Evolutionary conservation across 2,113 vertebrate species (phyloP).

Genomic region (Dicentrarchus labrax): DNA sequence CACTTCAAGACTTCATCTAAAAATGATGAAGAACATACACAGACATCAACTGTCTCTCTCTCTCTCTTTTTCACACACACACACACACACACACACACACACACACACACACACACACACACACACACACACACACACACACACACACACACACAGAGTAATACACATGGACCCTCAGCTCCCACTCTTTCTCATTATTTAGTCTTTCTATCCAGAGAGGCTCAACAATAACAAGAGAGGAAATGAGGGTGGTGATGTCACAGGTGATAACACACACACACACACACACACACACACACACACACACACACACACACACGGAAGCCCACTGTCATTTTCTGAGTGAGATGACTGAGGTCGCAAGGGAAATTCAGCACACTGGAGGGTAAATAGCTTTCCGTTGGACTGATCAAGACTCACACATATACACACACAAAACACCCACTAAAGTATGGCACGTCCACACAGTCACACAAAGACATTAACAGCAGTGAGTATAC

Average conservation of each 20-base stretch:
- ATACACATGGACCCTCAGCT: slow-evolving; percentile 42
- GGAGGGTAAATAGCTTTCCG: slow-evolving; percentile 72
- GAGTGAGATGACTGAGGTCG: slow-evolving; percentile 67
- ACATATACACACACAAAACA: slow-evolving; percentile 21
- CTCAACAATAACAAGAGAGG: slow-evolving; percentile 76
- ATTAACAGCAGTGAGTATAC: not conserved
- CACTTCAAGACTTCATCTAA: slow-evolving; percentile 43
- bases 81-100: slow-evolving; percentile 3
- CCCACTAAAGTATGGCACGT: not conserved
- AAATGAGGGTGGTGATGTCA: slow-evolving; percentile 79
- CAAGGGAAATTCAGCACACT: slow-evolving; percentile 71
- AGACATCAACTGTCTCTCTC: slow-evolving; percentile 33
- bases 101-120: slow-evolving; percentile 2
- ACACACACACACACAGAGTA: not conserved
- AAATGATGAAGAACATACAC: slow-evolving; percentile 39
- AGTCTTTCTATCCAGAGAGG: slow-evolving; percentile 70
- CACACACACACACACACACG: slow-evolving; percentile 36
- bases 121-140: slow-evolving; percentile 17
- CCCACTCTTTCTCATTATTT: slow-evolving; percentile 70
- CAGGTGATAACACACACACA: slow-evolving; percentile 56
- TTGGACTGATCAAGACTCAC: slow-evolving; percentile 36
- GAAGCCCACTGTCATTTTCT: slow-evolving; percentile 72
- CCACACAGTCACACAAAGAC: slow-evolving; percentile 18
- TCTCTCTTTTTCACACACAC: not conserved
- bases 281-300: slow-evolving; percentile 38